Base-by-base conservation (phyloP, 1,140 invertebrate genomes). In the Coboldia fuscipes region DNA sequence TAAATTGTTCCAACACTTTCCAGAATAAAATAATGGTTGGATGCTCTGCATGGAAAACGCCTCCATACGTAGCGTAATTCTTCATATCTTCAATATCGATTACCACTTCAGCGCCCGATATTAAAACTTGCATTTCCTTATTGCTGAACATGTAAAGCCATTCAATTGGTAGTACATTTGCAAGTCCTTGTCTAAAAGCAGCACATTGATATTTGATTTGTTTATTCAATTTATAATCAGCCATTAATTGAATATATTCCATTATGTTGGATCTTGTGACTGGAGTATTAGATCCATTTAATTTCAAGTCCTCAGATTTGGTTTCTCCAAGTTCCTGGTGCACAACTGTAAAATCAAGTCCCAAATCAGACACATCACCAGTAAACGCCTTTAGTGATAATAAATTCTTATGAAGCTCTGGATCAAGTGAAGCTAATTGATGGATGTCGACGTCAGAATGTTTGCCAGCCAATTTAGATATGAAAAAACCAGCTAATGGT, bases 141-240 rank as follows among this genome's bases (percentile, higher is more conserved):
- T 85, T 82, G 46, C 85, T 89, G 58, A 97, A 98, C 72, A 97
- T 81, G 37, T 83, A 72, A 19, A 97, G 55, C 84, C 89, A 94
- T 38, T 90, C 77, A 10, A 89, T 56, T 7, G 81, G 75, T 22
- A 97, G 68, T 1, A 97, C 85, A 47, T 84, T 81, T 15, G 80
- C 75, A 24, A 97, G 63, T 1, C 93, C 72, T 56, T 77, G 70
- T 41, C 81, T 75, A 48, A 89, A 86, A 16, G 84, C 81, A 35
- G 63, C 65, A 45, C 83, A 90, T 41, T 96, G 89, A 2, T 70
- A 62, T 30, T 78, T 64, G 37, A 94, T 89, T 62, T 93, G 88
- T 46, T 74, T 61, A 54, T 96, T 96, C 15, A 97, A 60, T 58
- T 93, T 93, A 45, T 88, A 94, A 62, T 97, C 86, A 2, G 92